Conservation (phyloP, 1,140 invertebrate species). For the Trichonephila inaurata region DNA sequence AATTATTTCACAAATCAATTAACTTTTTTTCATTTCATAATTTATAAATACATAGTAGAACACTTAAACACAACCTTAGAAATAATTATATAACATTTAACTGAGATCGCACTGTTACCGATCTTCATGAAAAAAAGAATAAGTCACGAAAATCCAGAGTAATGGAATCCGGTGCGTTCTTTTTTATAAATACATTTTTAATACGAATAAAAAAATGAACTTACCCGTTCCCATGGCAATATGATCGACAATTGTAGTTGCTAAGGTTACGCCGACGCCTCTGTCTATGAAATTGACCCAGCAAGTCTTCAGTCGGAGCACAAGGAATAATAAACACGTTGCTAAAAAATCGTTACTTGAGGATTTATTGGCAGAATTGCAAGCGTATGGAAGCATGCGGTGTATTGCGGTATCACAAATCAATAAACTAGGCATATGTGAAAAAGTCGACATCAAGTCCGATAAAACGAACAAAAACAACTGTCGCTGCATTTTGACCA, state of each 20-base stretch:
- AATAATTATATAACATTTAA: no score
- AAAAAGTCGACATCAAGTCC: neutral
- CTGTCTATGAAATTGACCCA: conserved; percentile 6
- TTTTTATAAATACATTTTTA: neutral
- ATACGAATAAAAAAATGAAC: neutral
- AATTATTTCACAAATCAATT: no score
- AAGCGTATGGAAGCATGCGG: conserved; percentile 55
- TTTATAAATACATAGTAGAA: no score
- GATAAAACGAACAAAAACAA: neutral
- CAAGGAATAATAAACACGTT: conserved; percentile 52
- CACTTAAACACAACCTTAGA: no score
- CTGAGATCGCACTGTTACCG: no score
- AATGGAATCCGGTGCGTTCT: neutral
- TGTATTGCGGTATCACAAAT: neutral
- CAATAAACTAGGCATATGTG: neutral
- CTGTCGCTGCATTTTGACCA: conserved; percentile 19
- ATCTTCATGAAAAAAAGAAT: neutral
- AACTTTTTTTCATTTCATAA: no score
- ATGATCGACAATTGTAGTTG: conserved; percentile 59
- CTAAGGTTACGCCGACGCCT: conserved; percentile 67
- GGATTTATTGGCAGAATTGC: neutral
- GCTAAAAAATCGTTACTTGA: conserved; percentile 52
- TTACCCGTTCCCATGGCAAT: conserved; percentile 72
- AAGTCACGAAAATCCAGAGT: neutral
- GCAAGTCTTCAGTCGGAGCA: conserved; percentile 3